phyloP scores from a whole-genome alignment of 2,888 invertebrate genomes.

The Punctoribates punctum region DNA sequence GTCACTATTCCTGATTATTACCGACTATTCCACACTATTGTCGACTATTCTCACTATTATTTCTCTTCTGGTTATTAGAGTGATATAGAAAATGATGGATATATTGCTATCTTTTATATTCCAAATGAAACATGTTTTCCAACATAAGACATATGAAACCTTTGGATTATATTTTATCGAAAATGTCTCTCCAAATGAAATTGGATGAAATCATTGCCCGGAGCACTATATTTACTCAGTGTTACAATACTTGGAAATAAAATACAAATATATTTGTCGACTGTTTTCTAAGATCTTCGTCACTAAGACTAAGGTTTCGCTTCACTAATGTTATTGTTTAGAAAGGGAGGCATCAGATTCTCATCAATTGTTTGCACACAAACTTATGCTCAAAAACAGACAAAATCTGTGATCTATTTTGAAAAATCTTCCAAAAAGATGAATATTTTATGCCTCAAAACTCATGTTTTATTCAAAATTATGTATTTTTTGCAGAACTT shows the following conservation, averaged over 20 bases:
- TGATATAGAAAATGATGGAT: not conserved
- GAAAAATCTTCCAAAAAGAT: not conserved
- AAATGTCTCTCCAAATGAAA: not conserved
- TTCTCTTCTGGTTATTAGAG: not conserved
- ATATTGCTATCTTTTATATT: not conserved
- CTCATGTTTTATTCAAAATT: constrained; percentile 22
- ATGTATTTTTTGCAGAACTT: constrained; percentile 66
- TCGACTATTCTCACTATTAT: not conserved
- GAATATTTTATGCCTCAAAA: not conserved
- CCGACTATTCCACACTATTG: too few species aligned
- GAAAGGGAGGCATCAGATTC: not conserved
- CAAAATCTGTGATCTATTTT: not conserved
- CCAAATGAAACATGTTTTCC: not conserved
- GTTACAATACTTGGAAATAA: not conserved
- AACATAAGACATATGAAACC: not conserved
- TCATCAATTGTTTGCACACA: not conserved
- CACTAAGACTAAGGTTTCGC: not conserved
- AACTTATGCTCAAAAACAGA: not conserved
- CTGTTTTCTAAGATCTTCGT: not conserved
- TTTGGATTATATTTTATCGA: not conserved
- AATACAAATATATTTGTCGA: constrained; percentile 10
- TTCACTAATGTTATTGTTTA: not conserved
- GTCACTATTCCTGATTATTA: not conserved
- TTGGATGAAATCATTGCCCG: constrained; percentile 7
- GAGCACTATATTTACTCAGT: constrained; percentile 9